Evolutionary conservation across 2,888 invertebrate genomes (phyloP).

Genomic region (Sipha maydis): DNA sequence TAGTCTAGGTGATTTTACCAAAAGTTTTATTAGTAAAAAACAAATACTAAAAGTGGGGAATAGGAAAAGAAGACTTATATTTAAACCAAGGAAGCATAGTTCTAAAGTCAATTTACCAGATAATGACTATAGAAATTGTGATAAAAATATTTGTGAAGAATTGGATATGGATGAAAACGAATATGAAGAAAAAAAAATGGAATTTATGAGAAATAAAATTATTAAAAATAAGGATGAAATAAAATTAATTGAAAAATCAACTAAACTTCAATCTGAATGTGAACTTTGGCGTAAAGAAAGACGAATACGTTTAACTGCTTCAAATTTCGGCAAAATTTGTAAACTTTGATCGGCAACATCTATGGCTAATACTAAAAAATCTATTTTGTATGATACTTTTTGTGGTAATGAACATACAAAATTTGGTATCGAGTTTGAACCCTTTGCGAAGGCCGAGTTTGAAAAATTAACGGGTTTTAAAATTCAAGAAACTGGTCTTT

Average conservation of each 20-base stretch:
- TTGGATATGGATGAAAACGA: slow-evolving; percentile 19
- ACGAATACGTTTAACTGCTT: slow-evolving; percentile 26
- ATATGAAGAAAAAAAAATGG: slow-evolving; percentile 12
- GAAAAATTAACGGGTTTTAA: background rate
- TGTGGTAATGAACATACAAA: background rate
- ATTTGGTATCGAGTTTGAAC: background rate
- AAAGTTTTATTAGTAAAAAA: too few relatives aligned
- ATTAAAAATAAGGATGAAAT: slow-evolving; percentile 24
- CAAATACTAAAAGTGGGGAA: too few relatives aligned
- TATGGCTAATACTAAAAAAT: background rate
- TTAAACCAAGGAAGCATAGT: background rate
- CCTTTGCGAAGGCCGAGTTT: slow-evolving; percentile 14
- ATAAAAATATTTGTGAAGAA: background rate
- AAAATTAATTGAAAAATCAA: background rate
- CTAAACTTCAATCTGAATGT: slow-evolving; percentile 28
- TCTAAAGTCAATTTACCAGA: background rate
- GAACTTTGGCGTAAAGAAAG: slow-evolving; percentile 10
- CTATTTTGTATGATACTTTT: background rate
- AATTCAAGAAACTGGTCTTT: slow-evolving; percentile 1
- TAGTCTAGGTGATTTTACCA: too few relatives aligned
- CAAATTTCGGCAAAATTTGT: slow-evolving; percentile 1
- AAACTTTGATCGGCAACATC: background rate
- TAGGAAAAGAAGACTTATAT: background rate
- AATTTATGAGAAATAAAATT: slow-evolving; percentile 22
- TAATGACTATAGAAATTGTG: background rate